phyloP scores from a whole-genome alignment of 2,113 vertebrate species.

The Microtus ochrogaster region DNA sequence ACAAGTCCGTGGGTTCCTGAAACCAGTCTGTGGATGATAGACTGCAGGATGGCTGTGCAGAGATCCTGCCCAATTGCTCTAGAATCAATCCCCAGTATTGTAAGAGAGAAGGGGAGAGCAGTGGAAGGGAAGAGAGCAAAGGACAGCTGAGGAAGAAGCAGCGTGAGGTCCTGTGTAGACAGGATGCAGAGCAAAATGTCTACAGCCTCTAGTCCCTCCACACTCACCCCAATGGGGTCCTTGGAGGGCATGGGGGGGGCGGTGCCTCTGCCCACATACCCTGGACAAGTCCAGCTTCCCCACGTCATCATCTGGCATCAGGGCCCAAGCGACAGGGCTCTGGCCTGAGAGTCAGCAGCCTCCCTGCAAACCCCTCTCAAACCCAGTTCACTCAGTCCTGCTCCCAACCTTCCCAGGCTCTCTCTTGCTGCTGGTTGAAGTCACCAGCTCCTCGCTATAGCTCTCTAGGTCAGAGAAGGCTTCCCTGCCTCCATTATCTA shows the following conservation, averaged over 20 bases:
- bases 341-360: not conserved
- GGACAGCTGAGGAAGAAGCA: not conserved
- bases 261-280: not conserved
- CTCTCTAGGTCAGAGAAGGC: not conserved
- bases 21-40: not conserved
- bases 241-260: not conserved
- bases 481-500: not conserved
- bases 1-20: not conserved
- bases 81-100: not conserved
- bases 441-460: not conserved
- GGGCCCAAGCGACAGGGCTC: not conserved
- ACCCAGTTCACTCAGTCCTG: not conserved
- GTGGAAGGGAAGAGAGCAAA: not conserved
- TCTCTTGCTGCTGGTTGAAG: not conserved
- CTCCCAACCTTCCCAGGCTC: not conserved
- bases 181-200: not conserved
- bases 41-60: not conserved
- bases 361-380: not conserved
- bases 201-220: not conserved
- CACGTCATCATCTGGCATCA: rapidly evolving
- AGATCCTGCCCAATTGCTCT: not conserved
- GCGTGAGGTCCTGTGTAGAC: rapidly evolving
- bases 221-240: not conserved
- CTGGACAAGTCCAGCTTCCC: not conserved
- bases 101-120: not conserved